Conservation (phyloP, 2,888 invertebrate species). For the Amphiduros pacificus region DNA sequence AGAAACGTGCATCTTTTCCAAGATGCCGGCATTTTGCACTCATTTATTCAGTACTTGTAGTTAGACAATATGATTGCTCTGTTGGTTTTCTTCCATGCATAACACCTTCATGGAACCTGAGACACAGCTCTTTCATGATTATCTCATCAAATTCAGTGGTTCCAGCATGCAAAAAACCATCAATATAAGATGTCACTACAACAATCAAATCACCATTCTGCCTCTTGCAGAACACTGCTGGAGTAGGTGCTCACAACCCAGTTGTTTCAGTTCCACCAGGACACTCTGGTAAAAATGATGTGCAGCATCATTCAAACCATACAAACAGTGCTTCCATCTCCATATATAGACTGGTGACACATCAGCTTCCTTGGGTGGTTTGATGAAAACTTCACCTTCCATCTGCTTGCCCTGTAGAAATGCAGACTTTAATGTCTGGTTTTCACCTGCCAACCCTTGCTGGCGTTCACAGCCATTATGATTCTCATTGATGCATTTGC, state of each 20-base stretch:
- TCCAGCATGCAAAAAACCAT: slow-evolving; percentile 33
- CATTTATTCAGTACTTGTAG: neutral
- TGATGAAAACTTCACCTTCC: too few relatives aligned
- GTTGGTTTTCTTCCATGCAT: neutral
- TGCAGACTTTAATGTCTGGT: too few relatives aligned
- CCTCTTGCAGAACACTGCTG: slow-evolving; percentile 29
- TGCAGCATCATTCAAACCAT: slow-evolving; percentile 31
- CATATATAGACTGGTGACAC: too few relatives aligned
- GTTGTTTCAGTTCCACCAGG: slow-evolving; percentile 19
- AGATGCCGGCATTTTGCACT: neutral
- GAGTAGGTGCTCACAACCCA: slow-evolving; percentile 28
- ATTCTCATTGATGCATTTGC: too few relatives aligned
- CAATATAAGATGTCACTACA: slow-evolving; percentile 31
- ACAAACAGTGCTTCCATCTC: slow-evolving; percentile 31
- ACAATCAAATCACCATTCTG: slow-evolving; percentile 16
- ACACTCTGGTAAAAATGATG: slow-evolving; percentile 32
- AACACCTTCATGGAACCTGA: slow-evolving; percentile 19
- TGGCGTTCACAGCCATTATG: too few relatives aligned
- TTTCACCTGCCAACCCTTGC: too few relatives aligned
- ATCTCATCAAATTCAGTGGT: slow-evolving; percentile 15
- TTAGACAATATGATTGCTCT: neutral
- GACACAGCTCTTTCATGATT: slow-evolving; percentile 17
- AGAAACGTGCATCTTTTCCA: neutral
- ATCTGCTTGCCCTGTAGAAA: too few relatives aligned
- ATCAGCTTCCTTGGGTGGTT: too few relatives aligned